Evolutionary conservation across 2,888 invertebrate species (phyloP), one percentile per base, ranked within the genome.

Genomic region (Ennomos erosarius): DNA sequence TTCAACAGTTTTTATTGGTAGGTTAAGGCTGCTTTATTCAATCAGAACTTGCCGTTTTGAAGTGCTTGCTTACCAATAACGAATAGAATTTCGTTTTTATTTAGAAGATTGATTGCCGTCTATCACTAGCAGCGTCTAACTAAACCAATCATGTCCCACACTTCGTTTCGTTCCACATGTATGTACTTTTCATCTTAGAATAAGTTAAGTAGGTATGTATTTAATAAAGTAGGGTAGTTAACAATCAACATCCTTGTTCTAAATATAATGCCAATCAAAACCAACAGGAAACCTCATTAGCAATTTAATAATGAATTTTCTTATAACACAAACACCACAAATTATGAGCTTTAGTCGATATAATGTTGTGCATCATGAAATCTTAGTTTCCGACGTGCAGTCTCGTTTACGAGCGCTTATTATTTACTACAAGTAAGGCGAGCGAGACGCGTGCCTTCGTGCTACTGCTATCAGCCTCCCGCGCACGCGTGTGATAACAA

Each of bases 341-440:
- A 35, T 16, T 26, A 12, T n/a, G 50, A 46, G 40, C 40, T 45
- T 60, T 45, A 43, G 45, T 35, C 40, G 16, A 51, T 65, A 59
- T 58, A 62, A 54, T 55, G 46, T 59, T 64, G 40, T 26, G 49
- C 37, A 51, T 62, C 16, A 16, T 26, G 26, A 26, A 62, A 58
- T 37, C 59, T 52, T 58, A 48, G 26, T 50, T 35, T 56, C 51
- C 44, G 51, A 55, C 46, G 47, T 45, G 56, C 26, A 26, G 58
- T 56, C 37, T 48, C 55, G 47, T 73, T 75, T 75, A 76, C 75
- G 66, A 76, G 74, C 69, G 65, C 76, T 81, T 81, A 78, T 81
- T 81, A 78, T 81, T 81, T 85, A 82, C 80, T 78, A 82, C 74
- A 65, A 70, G 73, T 62, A 68, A 66, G 67, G 64, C 35, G 63